These are phyloP conservation scores for Ceyx melanurus DNA, from an alignment of 2,113 vertebrate species.

Conservation along the genomic window DNA sequence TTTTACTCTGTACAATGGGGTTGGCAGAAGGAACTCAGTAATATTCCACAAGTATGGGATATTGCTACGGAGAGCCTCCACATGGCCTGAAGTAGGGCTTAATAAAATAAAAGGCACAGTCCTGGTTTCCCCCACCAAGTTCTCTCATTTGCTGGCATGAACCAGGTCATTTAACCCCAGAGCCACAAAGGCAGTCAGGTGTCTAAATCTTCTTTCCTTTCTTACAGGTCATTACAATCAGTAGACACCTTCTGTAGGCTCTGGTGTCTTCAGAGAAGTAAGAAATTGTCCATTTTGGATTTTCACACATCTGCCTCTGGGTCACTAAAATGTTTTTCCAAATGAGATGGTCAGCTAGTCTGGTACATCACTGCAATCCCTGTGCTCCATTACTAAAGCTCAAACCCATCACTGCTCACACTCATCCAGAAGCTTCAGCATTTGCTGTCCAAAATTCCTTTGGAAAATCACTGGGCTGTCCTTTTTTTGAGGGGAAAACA, in stretches of 20 bases:
- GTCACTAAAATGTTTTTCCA: background rate
- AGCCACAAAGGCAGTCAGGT: background rate
- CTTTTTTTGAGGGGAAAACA: background rate
- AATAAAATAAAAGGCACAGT: background rate
- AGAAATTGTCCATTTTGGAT: background rate
- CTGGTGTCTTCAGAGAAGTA: background rate
- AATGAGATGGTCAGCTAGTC: background rate
- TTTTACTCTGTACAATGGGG: background rate
- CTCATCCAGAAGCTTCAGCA: background rate
- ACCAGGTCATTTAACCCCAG: background rate
- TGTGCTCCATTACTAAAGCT: background rate
- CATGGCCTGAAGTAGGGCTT: background rate
- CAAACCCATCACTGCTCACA: background rate
- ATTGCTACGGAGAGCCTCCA: background rate
- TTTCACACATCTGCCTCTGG: background rate
- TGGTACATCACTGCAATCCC: background rate
- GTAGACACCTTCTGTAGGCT: background rate
- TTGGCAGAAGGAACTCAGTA: background rate
- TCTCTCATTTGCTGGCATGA: background rate
- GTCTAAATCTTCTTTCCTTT: background rate
- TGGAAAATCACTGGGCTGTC: background rate
- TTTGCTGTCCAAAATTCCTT: background rate
- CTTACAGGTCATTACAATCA: background rate
- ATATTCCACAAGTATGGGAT: background rate
- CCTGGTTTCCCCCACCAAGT: background rate